phyloP scores from a whole-genome alignment of 2,797 vertebrate genomes.

The Bradypodion ventrale region DNA sequence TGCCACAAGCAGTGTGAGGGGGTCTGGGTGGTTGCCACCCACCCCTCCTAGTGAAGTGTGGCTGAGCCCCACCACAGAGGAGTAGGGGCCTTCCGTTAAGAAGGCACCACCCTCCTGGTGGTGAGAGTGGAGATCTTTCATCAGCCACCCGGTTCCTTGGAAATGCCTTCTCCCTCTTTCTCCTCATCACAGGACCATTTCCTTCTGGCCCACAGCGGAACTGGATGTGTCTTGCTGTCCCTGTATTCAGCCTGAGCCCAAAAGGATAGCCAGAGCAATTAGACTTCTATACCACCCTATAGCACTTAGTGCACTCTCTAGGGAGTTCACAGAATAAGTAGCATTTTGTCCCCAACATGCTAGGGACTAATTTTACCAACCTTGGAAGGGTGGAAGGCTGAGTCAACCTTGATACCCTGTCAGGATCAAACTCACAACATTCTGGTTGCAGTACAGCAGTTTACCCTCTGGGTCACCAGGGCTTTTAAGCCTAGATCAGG shows the following conservation, averaged over 20 bases:
- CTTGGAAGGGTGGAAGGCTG: too few relatives aligned
- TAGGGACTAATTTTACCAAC: too few relatives aligned
- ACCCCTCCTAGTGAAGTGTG: constrained; percentile 7
- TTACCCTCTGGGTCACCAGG: too few relatives aligned
- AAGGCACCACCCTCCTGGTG: neutral
- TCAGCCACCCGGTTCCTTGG: neutral
- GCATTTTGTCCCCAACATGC: too few relatives aligned
- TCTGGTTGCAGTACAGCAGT: too few relatives aligned
- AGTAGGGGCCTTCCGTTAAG: neutral
- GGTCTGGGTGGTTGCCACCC: constrained; percentile 31
- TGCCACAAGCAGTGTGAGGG: constrained; percentile 62
- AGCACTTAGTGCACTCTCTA: too few relatives aligned
- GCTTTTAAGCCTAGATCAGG: too few relatives aligned
- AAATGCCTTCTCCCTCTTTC: neutral
- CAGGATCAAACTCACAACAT: too few relatives aligned
- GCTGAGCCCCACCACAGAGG: neutral
- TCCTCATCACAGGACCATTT: neutral
- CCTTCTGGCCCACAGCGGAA: neutral
- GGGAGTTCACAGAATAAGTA: too few relatives aligned
- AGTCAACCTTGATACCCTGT: too few relatives aligned
- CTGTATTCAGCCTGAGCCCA: neutral
- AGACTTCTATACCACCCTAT: too few relatives aligned
- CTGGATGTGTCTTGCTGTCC: neutral
- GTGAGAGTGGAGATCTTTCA: neutral
- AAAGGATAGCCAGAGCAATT: too few relatives aligned